These are phyloP conservation scores for Pituophis catenifer DNA, from an alignment of 2,113 vertebrate species.

Conservation along the genomic window DNA sequence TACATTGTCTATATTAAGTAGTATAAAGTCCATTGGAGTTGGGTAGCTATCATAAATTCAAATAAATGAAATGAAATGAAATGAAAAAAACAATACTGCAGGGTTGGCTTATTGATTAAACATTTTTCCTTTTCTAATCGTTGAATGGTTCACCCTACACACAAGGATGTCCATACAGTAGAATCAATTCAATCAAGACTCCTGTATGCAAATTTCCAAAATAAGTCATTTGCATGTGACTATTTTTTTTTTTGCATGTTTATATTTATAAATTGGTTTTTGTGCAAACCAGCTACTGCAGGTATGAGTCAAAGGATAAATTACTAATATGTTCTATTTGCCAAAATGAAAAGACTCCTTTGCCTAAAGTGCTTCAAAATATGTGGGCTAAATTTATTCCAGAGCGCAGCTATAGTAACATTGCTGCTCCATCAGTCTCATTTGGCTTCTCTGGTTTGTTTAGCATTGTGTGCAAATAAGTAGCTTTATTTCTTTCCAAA, in stretches of 20 bases:
- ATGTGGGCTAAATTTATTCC: not conserved
- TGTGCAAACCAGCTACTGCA: not conserved
- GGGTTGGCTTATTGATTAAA: not conserved
- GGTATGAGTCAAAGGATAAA: not conserved
- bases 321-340: not conserved
- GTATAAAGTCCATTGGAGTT: not conserved
- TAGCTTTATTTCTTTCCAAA: not conserved
- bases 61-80: not conserved
- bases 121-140: not conserved
- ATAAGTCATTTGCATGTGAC: not conserved
- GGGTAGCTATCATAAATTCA: not conserved
- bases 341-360: not conserved
- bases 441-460: not conserved
- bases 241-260: not conserved
- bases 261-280: not conserved
- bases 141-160: not conserved
- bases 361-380: not conserved
- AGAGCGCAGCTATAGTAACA: not conserved
- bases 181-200: not conserved
- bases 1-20: not conserved
- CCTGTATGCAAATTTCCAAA: not conserved
- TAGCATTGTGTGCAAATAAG: not conserved
- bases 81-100: not conserved
- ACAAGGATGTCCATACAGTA: not conserved
- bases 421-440: not conserved